Base-by-base conservation (phyloP, 2,888 invertebrate genomes). In the Agrochola circellaris region DNA sequence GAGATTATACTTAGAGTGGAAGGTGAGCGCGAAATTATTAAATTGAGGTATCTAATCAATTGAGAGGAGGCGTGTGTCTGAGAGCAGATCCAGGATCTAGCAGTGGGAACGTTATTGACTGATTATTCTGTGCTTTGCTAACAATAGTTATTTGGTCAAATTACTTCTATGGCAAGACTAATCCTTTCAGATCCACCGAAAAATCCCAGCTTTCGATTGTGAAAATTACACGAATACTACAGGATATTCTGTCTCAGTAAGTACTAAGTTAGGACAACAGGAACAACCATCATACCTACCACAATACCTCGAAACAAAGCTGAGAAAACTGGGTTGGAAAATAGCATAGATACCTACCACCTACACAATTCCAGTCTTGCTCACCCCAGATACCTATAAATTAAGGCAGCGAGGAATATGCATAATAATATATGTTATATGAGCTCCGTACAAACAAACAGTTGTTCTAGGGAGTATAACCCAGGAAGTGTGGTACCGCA, bases 401-500 rank as follows among this genome's bases (percentile, higher is more conserved):
- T 89, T 87, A 84, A 68, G 65, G 30, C 75, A 81, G 73, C 83
- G 64, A 70, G 71, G 85, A 92, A 92, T 92, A 92, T 92, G 92
- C 91, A 92, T 92, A 90, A 91, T 88, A 89, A 88, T 89, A 88
- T 93, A 91, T 90, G 90, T 91, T 92, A 92, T 91, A 91, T 91
- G 92, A 92, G 91, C 86, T 92, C 91, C 91, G 91, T 90, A 93
- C 95, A 94, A 94, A 95, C 95, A 95, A 95, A 93, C 96, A 95
- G 96, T 96, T 95, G 96, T 95, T 95, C 93, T 92, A 92, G 92
- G 92, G 92, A 89, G 93, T 92, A 92, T 91, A 91, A 90, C 90
- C 90, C 93, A 92, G 94, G 95, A 94, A 95, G 94, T 91, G 93
- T 93, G 93, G 88, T 86, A 90, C 90, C 91, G 90, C 89, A 91